Base-by-base conservation (phyloP, 2,888 invertebrate genomes). In the Erebia aethiops region DNA sequence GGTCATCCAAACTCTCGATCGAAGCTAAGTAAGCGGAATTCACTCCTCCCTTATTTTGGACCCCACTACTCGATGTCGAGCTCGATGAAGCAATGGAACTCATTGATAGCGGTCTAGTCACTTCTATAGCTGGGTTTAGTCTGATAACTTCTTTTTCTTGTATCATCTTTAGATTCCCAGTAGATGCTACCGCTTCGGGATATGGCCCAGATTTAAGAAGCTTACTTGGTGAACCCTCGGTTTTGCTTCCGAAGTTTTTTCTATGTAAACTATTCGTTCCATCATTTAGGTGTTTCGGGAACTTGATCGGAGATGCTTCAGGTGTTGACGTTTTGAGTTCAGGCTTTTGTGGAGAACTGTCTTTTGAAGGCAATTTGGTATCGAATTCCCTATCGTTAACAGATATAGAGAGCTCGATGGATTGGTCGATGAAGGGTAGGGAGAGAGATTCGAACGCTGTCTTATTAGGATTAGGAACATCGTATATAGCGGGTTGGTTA, bases 21-120 rank as follows among this genome's bases (percentile, higher is more conserved):
- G 97, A 98, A 68, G 98, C 98, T 84, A 98, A 91, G 88, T 98
- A 98, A 16, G 97, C 96, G 56, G 96, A 96, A 78, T 95, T 95
- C 77, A 96, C 94, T 76, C 95, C 95, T 21, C 94, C 94, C 81
- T 94, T 94, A 79, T 95, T 95, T 77, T 95, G 94, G 57, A 94
- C 94, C 67, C 95, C 95, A 79, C 94, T 95, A 74, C 94, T 95
- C 1, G 91, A 94, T 8, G 94, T 95, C 0, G 95, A 96, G 71
- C 96, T 95, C 0, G 96, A 96, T 9, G 96, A 96, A 13, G 96
- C 95, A 79, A 97, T 96, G 73, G 97, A 97, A 84, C 96, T 96
- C 87, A 96, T 95, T 2, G 96, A 96, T 26, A 96, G 89, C 54
- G 97, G 97, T 75, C 96, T 90, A 14, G 95, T 94, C 60, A 95